Evolutionary conservation across 2,888 invertebrate species (phyloP), one percentile per base, ranked within the genome.

Genomic region (Drosophila subsilvestris): DNA sequence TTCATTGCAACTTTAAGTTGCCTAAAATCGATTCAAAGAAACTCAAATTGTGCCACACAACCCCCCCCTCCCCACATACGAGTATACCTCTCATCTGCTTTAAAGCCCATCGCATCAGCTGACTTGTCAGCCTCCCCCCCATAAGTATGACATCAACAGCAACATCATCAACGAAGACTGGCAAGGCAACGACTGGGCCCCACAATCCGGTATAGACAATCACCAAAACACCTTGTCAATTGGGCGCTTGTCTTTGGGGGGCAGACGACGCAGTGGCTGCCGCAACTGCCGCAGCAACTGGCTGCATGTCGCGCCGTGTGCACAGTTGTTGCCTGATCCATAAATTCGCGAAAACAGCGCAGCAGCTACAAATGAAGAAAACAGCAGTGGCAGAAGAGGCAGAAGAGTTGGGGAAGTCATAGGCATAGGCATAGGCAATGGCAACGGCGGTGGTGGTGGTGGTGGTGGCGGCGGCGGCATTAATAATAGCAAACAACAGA

Each of bases 401-500:
- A 27, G 54, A 63, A 54, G 54, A 47, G 44, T 48, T 53, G 51
- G 37, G 65, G 73, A 60, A 50, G 32, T 12, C 27, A 27, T 9
- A 50, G 32, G 32, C 27, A 27, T 9, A 27, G 27, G 27, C 27
- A 27, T 59, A 50, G 32, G 32, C 9, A 29, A 29, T 1, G 27
- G 27, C 27, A 29, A 58, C 55, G 27, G 63, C 44, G 61, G 49
- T 51, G 67, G 58, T 45, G 75, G 72, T 57, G 79, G 68, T 63
- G 67, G 57, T 53, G 73, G 66, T 58, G 79, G 74, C 55, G 79
- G 72, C 70, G 76, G 80, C 68, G 76, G 79, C 80, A 76, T 79
- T 80, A 83, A 81, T 84, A 84, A 80, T 75, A 86, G 74, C 73
- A 80, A 76, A 70, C 76, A 79, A 76, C 69, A 76, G 74, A 79